These are phyloP conservation scores for Notolabrus celidotus DNA, from an alignment of 2,797 vertebrate species.

Conservation along the genomic window DNA sequence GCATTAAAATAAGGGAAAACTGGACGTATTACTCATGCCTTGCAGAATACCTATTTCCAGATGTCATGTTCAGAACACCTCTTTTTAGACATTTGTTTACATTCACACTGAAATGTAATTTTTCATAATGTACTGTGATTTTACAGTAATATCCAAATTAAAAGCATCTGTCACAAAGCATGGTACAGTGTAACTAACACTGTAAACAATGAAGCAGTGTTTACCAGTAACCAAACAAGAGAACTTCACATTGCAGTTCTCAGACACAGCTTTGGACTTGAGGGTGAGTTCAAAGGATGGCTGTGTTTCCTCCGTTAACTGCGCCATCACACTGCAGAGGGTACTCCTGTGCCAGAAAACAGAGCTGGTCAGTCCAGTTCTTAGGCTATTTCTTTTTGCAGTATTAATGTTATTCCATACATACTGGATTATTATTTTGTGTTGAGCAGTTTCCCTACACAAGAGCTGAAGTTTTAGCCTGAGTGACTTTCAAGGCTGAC, in stretches of 20 bases:
- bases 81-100: too few relatives aligned
- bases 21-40: background rate
- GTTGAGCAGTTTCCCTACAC: background rate
- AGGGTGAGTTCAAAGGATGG: slow-evolving; percentile 94
- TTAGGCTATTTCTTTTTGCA: background rate
- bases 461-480: background rate
- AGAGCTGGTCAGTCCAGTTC: slow-evolving; percentile 4
- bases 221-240: slow-evolving; percentile 96
- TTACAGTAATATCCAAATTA: background rate
- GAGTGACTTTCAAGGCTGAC: background rate
- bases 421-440: background rate
- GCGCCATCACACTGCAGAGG: slow-evolving; percentile 96
- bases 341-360: slow-evolving; percentile 88
- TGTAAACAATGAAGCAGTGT: background rate
- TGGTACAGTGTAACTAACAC: background rate
- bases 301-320: slow-evolving; percentile 96
- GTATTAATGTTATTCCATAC: background rate
- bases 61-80: too few relatives aligned
- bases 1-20: background rate
- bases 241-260: slow-evolving; percentile 93
- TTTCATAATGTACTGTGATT: background rate
- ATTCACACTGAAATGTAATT: too few relatives aligned
- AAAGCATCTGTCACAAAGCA: background rate
- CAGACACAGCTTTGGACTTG: slow-evolving; percentile 94
- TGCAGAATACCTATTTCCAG: background rate